Evolutionary conservation across 2,888 invertebrate species (phyloP).

Genomic region (Strigamia maritima): DNA sequence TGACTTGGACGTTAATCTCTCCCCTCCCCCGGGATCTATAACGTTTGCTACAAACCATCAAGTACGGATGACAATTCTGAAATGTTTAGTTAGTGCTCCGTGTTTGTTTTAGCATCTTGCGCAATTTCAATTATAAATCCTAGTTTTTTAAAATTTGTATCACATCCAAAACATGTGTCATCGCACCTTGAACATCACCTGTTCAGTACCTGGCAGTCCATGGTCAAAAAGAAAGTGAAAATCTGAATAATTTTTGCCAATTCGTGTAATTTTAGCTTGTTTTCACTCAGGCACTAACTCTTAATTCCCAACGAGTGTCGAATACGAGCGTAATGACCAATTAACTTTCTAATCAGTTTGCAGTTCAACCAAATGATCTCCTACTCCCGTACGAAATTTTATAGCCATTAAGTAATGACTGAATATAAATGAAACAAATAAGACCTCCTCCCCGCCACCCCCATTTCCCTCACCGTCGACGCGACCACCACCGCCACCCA

Average conservation of each 20-base stretch:
- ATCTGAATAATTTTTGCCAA: neutral
- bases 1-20: no score
- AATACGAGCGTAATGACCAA: slow-evolving; percentile 35
- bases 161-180: no score
- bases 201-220: neutral
- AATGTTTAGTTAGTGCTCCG: no score
- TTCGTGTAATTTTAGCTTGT: neutral
- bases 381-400: slow-evolving; percentile 37
- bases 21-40: no score
- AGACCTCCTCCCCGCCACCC: neutral
- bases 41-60: no score
- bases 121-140: no score
- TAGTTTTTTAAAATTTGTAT: no score
- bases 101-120: no score
- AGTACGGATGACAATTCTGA: no score
- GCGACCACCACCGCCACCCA: neutral
- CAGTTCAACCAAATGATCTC: slow-evolving; percentile 38
- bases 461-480: neutral
- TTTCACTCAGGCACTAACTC: neutral
- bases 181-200: no score
- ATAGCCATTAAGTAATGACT: slow-evolving; percentile 37
- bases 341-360: slow-evolving; percentile 39
- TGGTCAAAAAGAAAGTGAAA: neutral
- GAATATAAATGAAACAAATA: slow-evolving; percentile 40
- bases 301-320: neutral